Evolutionary conservation across 2,888 invertebrate genomes (phyloP).

Genomic region (Cyrtodaria siliqua): DNA sequence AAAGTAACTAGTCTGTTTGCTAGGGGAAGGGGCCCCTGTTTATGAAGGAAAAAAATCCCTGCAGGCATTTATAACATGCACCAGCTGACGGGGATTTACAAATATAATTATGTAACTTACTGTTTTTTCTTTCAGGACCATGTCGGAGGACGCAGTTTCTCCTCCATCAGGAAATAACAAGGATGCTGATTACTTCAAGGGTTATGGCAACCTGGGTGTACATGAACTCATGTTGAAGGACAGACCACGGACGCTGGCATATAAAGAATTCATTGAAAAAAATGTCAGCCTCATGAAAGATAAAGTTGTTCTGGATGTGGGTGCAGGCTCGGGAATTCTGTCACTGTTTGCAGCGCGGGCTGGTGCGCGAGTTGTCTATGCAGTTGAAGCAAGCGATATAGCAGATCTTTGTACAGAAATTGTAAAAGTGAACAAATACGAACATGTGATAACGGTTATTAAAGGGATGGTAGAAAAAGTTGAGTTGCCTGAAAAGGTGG

Average conservation of each 20-base stretch:
- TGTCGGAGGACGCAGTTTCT: conserved; percentile 1
- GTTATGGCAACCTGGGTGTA: conserved; percentile 81
- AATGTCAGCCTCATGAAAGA: conserved; percentile 80
- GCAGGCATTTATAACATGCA: no score
- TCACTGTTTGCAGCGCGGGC: conserved; percentile 84
- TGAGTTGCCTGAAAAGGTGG: conserved; percentile 78
- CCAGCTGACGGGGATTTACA: no score
- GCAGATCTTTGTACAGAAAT: conserved; percentile 78
- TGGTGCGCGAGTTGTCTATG: conserved; percentile 84
- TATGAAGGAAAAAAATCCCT: no score
- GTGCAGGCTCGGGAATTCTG: conserved; percentile 84
- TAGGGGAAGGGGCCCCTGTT: no score
- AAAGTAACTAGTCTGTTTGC: no score
- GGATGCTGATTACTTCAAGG: conserved; percentile 77
- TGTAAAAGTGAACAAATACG: conserved; percentile 77
- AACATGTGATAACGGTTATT: conserved; percentile 78
- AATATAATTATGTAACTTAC: no score
- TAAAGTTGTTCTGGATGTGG: conserved; percentile 87
- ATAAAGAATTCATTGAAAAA: conserved; percentile 81
- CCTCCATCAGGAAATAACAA: not conserved
- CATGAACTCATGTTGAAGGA: conserved; percentile 85
- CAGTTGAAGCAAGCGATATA: conserved; percentile 83
- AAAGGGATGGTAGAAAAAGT: conserved; percentile 80
- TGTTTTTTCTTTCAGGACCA: conserved; percentile 6
- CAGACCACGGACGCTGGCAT: conserved; percentile 82